Evolutionary conservation across 2,888 invertebrate species (phyloP), one percentile per base, ranked within the genome.

Genomic region (Chloroclystis v-ata): DNA sequence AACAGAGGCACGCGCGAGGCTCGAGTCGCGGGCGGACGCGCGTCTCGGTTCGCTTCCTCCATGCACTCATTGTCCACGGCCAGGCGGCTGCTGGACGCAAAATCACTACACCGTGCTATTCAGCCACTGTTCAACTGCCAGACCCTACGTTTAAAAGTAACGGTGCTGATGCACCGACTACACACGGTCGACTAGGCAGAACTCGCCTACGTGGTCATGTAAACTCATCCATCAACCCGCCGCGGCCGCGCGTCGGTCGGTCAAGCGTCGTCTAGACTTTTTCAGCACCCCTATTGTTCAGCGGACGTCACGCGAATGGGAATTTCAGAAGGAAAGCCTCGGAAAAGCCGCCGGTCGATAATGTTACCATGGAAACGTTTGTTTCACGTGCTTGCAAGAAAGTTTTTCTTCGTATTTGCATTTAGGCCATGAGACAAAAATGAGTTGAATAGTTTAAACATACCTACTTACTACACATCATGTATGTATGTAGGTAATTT

Each of bases 321-420:
- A 69, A 68, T 73, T 82, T 82, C 80, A 82, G 79, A 73, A 20
- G 73, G 70, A 82, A 71, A 80, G 79, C 78, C 79, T 84, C 79
- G 81, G 84, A 79, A 86, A 86, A 82, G 81, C 81, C 84, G 76
- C 72, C 76, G 84, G 72, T 87, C 87, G 86, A 87, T 87, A 86
- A 61, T 37, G 80, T 87, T 71, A 76, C 67, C 78, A 85, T 86
- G 76, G 81, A 54, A 75, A 86, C 83, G 81, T 75, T 75, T 82
- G 85, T 82, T 86, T 85, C 76, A 82, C 74, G 79, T 81, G 78
- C 64, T 69, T 61, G 64, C 56, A 64, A 75, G 72, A 72, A 77
- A 67, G 62, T 65, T 43, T 78, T 79, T 78, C 76, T 70, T 75
- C 62, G 49, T 70, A 82, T 85, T 85, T 82, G 80, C 81, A 86